A percentile compares a stretch with the other conserved stretches of the same genome.
Conservation (phyloP, 2,797 vertebrate genomes). For the Xyrichtys novacula region DNA sequence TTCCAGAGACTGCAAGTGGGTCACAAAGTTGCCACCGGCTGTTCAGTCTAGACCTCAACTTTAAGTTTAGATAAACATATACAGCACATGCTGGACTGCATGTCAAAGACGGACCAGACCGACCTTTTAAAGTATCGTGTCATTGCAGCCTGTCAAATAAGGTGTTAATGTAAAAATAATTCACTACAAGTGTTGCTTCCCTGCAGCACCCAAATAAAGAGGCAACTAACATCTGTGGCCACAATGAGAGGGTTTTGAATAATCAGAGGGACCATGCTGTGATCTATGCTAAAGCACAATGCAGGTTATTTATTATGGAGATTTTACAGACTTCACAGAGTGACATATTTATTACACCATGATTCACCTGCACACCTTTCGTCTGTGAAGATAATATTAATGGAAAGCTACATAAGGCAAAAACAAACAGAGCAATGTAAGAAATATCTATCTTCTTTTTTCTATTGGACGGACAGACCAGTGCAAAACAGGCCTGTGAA, state of each 20-base stretch:
- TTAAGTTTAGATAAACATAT: background rate
- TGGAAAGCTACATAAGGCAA: background rate
- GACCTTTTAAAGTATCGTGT: background rate
- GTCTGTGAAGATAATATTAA: background rate
- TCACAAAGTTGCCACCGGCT: background rate
- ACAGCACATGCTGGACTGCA: background rate
- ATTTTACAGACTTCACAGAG: constrained; percentile 8
- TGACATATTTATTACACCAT: background rate
- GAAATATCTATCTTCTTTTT: background rate
- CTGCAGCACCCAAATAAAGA: background rate
- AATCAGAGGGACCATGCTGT: constrained; percentile 1
- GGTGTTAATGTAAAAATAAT: background rate
- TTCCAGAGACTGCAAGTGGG: background rate
- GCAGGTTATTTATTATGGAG: constrained; percentile 21
- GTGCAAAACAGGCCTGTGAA: constrained; percentile 5
- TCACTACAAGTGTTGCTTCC: background rate
- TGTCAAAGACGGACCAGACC: background rate
- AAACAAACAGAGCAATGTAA: background rate
- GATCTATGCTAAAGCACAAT: constrained; percentile 1
- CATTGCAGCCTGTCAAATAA: background rate
- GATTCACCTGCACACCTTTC: background rate
- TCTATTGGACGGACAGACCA: background rate
- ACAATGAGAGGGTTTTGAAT: constrained; percentile 34
- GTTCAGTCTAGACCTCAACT: background rate
- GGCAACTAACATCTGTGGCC: constrained; percentile 10